A percentile compares a stretch with the other conserved stretches of the same genome.
phyloP scores from a whole-genome alignment of 2,797 vertebrate genomes.

The Anguilla pacifica region DNA sequence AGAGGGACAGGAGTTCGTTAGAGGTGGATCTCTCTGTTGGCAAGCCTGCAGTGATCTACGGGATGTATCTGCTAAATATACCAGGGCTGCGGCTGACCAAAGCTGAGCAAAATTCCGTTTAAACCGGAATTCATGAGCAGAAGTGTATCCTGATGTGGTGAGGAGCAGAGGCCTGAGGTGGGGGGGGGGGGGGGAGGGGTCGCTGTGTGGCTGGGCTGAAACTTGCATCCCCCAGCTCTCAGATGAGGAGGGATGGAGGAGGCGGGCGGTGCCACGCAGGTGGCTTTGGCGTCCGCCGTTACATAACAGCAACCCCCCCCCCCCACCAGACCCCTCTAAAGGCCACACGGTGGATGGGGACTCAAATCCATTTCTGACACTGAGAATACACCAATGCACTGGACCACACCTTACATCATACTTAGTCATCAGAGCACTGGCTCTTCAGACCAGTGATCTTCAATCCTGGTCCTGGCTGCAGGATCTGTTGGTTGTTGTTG shows the following conservation, averaged over 20 bases:
- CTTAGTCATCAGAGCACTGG: not conserved
- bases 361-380: not conserved
- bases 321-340: not conserved
- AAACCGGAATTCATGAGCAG: constrained; percentile 95
- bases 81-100: constrained; percentile 89
- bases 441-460: not conserved
- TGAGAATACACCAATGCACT: not conserved
- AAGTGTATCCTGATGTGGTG: constrained; percentile 99
- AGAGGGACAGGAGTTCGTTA: constrained; percentile 66
- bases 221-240: constrained; percentile 5
- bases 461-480: too few relatives aligned
- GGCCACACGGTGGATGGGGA: not conserved
- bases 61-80: constrained; percentile 82
- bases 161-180: constrained; percentile 48
- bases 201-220: constrained; percentile 28
- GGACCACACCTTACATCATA: not conserved
- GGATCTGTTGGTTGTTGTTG: too few relatives aligned
- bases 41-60: constrained; percentile 62
- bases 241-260: not conserved
- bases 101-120: constrained; percentile 90
- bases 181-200: not conserved
- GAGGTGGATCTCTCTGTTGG: constrained; percentile 47
- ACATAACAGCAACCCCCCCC: not conserved
- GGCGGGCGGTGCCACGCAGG: not conserved
- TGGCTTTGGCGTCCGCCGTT: not conserved